Evolutionary conservation across 1,140 invertebrate species (phyloP).

Genomic region (Orussus abietinus): DNA sequence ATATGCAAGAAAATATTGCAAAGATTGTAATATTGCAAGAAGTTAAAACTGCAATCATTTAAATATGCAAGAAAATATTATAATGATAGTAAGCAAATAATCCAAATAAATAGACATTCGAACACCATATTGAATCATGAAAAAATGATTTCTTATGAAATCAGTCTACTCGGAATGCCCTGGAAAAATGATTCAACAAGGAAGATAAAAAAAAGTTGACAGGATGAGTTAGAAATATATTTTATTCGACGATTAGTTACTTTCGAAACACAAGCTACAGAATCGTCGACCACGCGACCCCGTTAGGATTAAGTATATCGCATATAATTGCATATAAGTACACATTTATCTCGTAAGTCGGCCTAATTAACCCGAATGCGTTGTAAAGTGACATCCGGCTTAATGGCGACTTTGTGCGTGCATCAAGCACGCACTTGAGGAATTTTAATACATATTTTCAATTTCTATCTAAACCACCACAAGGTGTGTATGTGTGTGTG

Average conservation of each 20-base stretch:
- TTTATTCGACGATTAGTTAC: slow-evolving; percentile 31
- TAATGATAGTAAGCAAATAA: slow-evolving; percentile 6
- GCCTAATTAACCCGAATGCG: too few relatives aligned
- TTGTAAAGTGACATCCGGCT: slow-evolving; percentile 12
- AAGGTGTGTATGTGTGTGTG: neutral
- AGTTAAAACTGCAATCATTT: slow-evolving; percentile 6
- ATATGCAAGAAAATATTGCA: slow-evolving; percentile 3
- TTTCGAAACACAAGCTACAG: slow-evolving; percentile 24
- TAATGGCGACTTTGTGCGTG: slow-evolving; percentile 20
- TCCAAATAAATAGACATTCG: slow-evolving; percentile 9
- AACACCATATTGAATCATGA: slow-evolving; percentile 24
- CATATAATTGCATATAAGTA: slow-evolving; percentile 28
- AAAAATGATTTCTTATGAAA: slow-evolving; percentile 21
- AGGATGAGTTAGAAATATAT: slow-evolving; percentile 36
- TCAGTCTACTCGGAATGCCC: slow-evolving; percentile 16
- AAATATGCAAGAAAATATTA: slow-evolving; percentile 6
- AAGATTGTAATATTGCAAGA: slow-evolving; percentile 7
- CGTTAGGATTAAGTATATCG: slow-evolving; percentile 24
- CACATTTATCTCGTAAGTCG: slow-evolving; percentile 30
- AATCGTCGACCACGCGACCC: slow-evolving; percentile 17
- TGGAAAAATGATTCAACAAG: neutral
- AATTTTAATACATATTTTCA: slow-evolving; percentile 6
- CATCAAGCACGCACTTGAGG: slow-evolving; percentile 10
- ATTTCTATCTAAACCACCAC: slow-evolving; percentile 4
- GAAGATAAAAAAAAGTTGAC: slow-evolving; percentile 23